phyloP scores from a whole-genome alignment of 1,140 invertebrate species.

The Sminthurides bifidus region DNA sequence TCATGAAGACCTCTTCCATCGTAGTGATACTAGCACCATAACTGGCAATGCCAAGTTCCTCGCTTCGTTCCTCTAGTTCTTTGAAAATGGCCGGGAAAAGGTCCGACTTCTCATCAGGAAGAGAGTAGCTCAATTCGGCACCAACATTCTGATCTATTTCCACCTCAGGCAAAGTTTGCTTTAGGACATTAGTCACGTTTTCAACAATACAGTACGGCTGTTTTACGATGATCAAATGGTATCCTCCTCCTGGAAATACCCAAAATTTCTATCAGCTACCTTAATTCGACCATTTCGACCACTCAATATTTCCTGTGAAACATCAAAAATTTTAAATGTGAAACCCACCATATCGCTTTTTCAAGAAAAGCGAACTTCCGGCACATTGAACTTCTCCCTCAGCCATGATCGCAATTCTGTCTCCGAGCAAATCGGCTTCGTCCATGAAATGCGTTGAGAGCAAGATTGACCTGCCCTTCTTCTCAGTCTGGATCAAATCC shows the following conservation, averaged over 20 bases:
- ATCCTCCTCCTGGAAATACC: constrained; percentile 39
- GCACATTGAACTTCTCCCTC: constrained; percentile 45
- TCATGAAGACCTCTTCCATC: constrained; percentile 53
- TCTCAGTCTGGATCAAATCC: constrained; percentile 51
- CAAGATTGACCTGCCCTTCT: constrained; percentile 44
- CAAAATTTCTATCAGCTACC: no score
- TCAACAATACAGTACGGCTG: constrained; percentile 38
- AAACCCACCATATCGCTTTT: constrained; percentile 44
- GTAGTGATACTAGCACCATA: constrained; percentile 39
- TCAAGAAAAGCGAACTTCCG: constrained; percentile 46
- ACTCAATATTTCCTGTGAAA: neutral
- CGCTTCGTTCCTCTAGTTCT: constrained; percentile 39
- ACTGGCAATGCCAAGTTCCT: constrained; percentile 40
- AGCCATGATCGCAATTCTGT: constrained; percentile 49
- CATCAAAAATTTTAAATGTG: neutral
- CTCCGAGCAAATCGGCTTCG: constrained; percentile 35
- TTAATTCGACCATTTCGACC: no score
- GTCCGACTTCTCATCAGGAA: constrained; percentile 33
- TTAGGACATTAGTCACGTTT: constrained; percentile 37
- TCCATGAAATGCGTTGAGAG: constrained; percentile 46
- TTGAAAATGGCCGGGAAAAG: constrained; percentile 39
- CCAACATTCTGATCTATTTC: constrained; percentile 42
- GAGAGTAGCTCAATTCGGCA: constrained; percentile 37
- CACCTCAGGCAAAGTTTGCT: constrained; percentile 39
- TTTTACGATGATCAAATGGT: constrained; percentile 42